Evolutionary conservation across 2,797 vertebrate genomes (phyloP).

Genomic region (Cygnus olor): DNA sequence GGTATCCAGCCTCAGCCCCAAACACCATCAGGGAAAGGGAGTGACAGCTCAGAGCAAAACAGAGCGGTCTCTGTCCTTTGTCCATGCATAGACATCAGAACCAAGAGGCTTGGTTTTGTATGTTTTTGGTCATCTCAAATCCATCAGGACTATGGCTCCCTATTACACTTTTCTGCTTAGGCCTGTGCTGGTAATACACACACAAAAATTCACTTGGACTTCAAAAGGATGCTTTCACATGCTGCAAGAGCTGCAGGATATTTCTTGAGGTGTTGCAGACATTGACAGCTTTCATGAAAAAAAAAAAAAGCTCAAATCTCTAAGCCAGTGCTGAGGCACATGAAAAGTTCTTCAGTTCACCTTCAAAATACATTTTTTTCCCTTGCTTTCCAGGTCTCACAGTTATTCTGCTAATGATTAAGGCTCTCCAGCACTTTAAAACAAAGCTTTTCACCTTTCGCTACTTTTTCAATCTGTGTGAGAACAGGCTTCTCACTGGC

Average conservation of each 20-base stretch:
- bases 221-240: neutral
- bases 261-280: neutral
- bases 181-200: neutral
- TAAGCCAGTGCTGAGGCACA: neutral
- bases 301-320: neutral
- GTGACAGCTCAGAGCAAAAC: fast-evolving
- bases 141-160: neutral
- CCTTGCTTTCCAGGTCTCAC: neutral
- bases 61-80: neutral
- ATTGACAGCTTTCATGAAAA: neutral
- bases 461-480: neutral
- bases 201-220: neutral
- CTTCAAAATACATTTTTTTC: neutral
- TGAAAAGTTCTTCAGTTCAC: constrained; percentile 29
- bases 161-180: neutral
- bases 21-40: neutral
- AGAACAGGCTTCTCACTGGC: neutral
- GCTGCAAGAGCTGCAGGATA: neutral
- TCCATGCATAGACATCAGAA: neutral
- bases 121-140: neutral
- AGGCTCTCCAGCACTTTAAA: constrained; percentile 17
- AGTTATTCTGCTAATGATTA: neutral
- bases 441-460: constrained; percentile 44
- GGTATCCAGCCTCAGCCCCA: neutral
- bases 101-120: too few relatives aligned